Evolutionary conservation across 2,888 invertebrate genomes (phyloP), one percentile per base, ranked within the genome.

Genomic region (Cephus rjabovi): DNA sequence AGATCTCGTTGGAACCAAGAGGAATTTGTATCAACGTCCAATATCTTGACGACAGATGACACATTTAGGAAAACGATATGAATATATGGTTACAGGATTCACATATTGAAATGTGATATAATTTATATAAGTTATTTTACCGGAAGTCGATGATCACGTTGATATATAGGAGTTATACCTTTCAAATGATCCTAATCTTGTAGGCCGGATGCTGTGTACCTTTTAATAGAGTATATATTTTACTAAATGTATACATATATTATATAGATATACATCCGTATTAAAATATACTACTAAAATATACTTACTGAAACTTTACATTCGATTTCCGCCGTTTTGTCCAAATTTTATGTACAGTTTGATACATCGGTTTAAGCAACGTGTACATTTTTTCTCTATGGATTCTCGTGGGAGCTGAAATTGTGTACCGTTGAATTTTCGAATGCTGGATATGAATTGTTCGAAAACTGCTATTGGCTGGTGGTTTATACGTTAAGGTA

Each of bases 1-100:
- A 82, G 78, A 77, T 85, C 40, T 83, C 82, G 3, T 35, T 80
- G 34, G 76, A 73, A 34, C 82, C 84, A 4, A 79, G 75, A 73
- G 81, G 81, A 31, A 81, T 85, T 79, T 86, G 85, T 83, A 81
- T 86, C 80, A 87, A 87, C 81, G 84, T 82, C 75, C 86, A 80
- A 79, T 81, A 82, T 75, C 82, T 81, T 69, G 82, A 83, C 78
- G 79, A 84, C 76, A 78, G 79, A 75, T 82, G 83, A 79, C 79
- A 12, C 23, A 15, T 31, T 71, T 11, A 11, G 30, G 11, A 11
- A 71, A 4, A 71, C 71, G 9, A 31, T 30, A 71, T 9, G 71
- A 71, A 30, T 71, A 34, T 23, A 30, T 23, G 4, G 23, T 12
- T 34, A 33, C 35, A 30, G n/a, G 23, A 12, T 11, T 34, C 35